A percentile compares a stretch with the other conserved stretches of the same genome.
Conservation (phyloP, 1,140 invertebrate genomes). For the Meloidogyne hapla region DNA sequence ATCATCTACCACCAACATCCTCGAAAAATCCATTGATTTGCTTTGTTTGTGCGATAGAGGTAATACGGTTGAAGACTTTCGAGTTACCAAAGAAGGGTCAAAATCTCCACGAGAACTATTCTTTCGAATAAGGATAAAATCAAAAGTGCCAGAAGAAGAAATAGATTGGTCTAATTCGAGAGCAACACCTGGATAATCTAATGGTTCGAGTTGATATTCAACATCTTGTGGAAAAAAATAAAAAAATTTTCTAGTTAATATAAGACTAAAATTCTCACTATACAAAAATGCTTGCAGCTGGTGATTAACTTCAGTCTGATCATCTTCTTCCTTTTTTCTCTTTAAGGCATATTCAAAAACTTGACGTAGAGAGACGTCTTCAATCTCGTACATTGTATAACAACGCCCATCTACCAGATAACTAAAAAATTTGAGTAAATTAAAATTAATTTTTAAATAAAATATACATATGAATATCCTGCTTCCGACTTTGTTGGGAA, state of each 20-base stretch:
- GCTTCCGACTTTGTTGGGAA: not conserved
- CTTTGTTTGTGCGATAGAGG: not conserved
- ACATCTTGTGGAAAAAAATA: not conserved
- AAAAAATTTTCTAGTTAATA: not conserved
- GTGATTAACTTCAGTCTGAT: not conserved
- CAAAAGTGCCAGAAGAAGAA: not conserved
- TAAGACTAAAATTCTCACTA: not conserved
- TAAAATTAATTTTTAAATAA: not conserved
- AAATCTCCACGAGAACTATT: conserved; percentile 19
- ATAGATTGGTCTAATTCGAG: conserved; percentile 18
- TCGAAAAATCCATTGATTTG: not conserved
- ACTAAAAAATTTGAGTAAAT: not conserved
- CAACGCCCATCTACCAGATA: conserved; percentile 21
- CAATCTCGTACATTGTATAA: conserved; percentile 9
- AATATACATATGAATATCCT: not conserved
- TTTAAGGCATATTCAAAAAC: conserved; percentile 20
- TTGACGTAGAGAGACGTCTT: conserved; percentile 14
- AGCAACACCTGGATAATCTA: not conserved
- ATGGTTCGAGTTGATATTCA: conserved; percentile 3
- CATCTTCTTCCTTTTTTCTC: not conserved
- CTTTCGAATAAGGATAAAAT: conserved; percentile 21
- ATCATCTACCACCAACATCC: not conserved
- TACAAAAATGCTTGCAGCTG: not conserved
- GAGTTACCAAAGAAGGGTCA: not conserved
- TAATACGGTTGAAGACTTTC: not conserved